Percentiles rank a stretch among this genome's conserved stretches.
Conservation (phyloP, 1,140 invertebrate species). For the Brachionus manjavacas region DNA sequence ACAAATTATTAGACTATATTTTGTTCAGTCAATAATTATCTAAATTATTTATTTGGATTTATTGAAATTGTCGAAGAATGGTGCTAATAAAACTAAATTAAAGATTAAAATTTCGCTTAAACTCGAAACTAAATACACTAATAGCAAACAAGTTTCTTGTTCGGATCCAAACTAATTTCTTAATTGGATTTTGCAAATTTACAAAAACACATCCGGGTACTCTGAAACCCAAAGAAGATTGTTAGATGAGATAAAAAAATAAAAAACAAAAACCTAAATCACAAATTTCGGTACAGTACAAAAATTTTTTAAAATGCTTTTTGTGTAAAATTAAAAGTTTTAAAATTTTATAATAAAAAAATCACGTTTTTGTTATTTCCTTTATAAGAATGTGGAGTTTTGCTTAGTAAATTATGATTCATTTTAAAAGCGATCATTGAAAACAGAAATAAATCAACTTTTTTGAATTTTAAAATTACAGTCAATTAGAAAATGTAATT, state of each 20-base stretch:
- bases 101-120: neutral
- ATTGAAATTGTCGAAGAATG: neutral
- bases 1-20: neutral
- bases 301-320: neutral
- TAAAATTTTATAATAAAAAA: neutral
- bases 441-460: neutral
- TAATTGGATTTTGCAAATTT: neutral
- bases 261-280: neutral
- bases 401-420: neutral
- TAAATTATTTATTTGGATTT: neutral
- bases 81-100: constrained; percentile 23
- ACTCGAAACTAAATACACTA: neutral
- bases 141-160: neutral
- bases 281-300: neutral
- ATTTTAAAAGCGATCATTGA: neutral
- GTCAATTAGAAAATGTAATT: neutral
- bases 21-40: neutral
- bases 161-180: neutral
- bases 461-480: neutral
- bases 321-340: neutral
- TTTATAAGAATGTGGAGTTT: neutral
- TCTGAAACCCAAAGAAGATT: neutral
- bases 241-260: too few species aligned
- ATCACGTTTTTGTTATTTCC: neutral
- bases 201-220: neutral